phyloP scores from a whole-genome alignment of 2,113 vertebrate species.

The Sturnira hondurensis region DNA sequence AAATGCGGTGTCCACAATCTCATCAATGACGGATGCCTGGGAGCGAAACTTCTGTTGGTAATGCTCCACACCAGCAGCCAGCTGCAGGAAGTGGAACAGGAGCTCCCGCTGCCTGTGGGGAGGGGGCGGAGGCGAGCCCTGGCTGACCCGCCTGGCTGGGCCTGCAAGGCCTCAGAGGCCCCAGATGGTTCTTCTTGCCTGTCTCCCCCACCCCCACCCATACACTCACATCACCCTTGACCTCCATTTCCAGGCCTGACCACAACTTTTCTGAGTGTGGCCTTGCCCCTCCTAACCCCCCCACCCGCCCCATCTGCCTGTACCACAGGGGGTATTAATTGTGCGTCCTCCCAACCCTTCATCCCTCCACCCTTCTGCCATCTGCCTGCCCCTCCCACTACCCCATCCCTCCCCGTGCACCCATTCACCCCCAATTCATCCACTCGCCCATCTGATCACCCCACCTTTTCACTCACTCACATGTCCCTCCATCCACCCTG shows the following conservation, averaged over 20 bases:
- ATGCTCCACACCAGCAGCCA: slow-evolving; percentile 51
- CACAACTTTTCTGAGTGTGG: neutral
- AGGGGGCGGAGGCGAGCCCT: accelerated
- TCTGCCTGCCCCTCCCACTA: neutral
- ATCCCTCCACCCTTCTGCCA: neutral
- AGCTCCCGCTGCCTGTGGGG: slow-evolving; percentile 51
- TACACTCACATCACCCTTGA: too few species aligned
- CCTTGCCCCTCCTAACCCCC: neutral
- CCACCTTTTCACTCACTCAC: too few species aligned
- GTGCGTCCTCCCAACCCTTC: neutral
- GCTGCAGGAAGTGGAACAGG: slow-evolving; percentile 65
- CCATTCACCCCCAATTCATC: neutral
- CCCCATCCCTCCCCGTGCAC: neutral
- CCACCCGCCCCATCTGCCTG: neutral
- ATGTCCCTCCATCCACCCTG: neutral
- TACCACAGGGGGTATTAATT: neutral
- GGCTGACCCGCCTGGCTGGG: neutral
- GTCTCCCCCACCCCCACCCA: neutral
- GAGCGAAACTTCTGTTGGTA: slow-evolving; percentile 69
- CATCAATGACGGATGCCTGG: slow-evolving; percentile 42
- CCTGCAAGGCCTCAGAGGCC: neutral
- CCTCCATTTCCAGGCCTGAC: neutral
- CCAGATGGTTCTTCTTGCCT: neutral
- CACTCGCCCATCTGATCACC: accelerated
- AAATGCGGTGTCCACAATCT: slow-evolving; percentile 67